Percentiles rank a stretch among this genome's conserved stretches.
Evolutionary conservation across 2,888 invertebrate species (phyloP).

Genomic region (Caenorhabditis plicata): DNA sequence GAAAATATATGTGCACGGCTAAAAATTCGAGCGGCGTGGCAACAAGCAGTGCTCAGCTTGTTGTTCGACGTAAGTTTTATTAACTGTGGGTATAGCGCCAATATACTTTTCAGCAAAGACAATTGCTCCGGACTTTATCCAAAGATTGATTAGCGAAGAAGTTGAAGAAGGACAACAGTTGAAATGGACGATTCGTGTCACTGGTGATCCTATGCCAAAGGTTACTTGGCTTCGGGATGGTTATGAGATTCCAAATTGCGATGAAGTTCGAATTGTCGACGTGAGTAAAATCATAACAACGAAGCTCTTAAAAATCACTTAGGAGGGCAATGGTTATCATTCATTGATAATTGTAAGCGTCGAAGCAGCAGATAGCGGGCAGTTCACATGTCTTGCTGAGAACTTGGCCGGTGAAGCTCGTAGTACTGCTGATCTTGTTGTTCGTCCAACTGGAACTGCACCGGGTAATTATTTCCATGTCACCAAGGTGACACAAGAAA

Average conservation of each 20-base stretch:
- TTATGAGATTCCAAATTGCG: conserved; percentile 66
- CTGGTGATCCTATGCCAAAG: conserved; percentile 90
- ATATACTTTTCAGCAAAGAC: conserved; percentile 46
- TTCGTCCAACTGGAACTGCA: conserved; percentile 67
- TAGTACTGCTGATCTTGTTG: conserved; percentile 75
- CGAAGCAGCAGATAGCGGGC: conserved; percentile 95
- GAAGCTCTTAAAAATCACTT: conserved; percentile 10
- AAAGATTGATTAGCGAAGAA: conserved; percentile 63
- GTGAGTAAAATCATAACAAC: conserved; percentile 26
- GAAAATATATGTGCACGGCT: conserved; percentile 80
- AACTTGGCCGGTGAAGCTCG: conserved; percentile 83
- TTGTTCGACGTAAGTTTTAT: conserved; percentile 60
- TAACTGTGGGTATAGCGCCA: not conserved
- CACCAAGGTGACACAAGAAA: conserved; percentile 64
- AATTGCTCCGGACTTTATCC: conserved; percentile 63
- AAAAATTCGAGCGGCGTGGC: conserved; percentile 71
- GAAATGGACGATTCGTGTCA: conserved; percentile 71
- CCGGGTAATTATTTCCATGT: conserved; percentile 64
- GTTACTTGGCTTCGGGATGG: conserved; percentile 79
- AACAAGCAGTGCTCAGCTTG: conserved; percentile 65
- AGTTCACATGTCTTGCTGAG: conserved; percentile 88
- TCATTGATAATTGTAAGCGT: conserved; percentile 83
- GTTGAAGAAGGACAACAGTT: conserved; percentile 58
- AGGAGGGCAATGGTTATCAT: conserved; percentile 66
- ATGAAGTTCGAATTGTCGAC: conserved; percentile 61